Percentiles rank a stretch among this genome's conserved stretches.
Evolutionary conservation across 2,797 vertebrate genomes (phyloP).

Genomic region (Rhadinocentrus ornatus): DNA sequence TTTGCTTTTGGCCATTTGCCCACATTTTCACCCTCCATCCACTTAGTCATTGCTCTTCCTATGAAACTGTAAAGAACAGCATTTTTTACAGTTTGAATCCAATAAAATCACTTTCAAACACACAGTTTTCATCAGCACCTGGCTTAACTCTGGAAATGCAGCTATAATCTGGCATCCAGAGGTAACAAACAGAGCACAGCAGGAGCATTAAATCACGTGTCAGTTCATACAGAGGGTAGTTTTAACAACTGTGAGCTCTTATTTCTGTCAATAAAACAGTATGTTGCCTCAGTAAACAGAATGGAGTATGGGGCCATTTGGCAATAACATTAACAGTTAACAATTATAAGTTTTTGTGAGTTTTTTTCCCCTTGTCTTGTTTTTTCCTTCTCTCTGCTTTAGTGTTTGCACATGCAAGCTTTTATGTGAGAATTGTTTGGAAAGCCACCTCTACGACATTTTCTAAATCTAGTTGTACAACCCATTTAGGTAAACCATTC

Average conservation of each 20-base stretch:
- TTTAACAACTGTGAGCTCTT: constrained; percentile 27
- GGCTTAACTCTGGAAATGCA: constrained; percentile 9
- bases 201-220: constrained; percentile 36
- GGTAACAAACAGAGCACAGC: constrained; percentile 38
- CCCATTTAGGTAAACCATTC: not conserved
- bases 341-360: not conserved
- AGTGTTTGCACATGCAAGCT: not conserved
- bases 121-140: constrained; percentile 4
- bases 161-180: constrained; percentile 43
- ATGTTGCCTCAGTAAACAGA: not conserved
- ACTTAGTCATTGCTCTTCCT: constrained; percentile 9
- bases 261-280: not conserved
- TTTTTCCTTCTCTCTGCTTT: not conserved
- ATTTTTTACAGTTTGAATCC: not conserved
- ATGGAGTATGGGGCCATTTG: not conserved
- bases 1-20: constrained; percentile 43
- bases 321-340: not conserved
- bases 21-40: constrained; percentile 26
- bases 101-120: constrained; percentile 10
- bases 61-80: constrained; percentile 24
- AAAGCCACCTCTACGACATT: not conserved
- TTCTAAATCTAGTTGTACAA: not conserved
- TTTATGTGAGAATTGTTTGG: not conserved
- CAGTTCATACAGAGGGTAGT: constrained; percentile 27
- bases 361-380: not conserved